phyloP scores from a whole-genome alignment of 1,140 invertebrate species.

The Pseudomyrmex gracilis region DNA sequence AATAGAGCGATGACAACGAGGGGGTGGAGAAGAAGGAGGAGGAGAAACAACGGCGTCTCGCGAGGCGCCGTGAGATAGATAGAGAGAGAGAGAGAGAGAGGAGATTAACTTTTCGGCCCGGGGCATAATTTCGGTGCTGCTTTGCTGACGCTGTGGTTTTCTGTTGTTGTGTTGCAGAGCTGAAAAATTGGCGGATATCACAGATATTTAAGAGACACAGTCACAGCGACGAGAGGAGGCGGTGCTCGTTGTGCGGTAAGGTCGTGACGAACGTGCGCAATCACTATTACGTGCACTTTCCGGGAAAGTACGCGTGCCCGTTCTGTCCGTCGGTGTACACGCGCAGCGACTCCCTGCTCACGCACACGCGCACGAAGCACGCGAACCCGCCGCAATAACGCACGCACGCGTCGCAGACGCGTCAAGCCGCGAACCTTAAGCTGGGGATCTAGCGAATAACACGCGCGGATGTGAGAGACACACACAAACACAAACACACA shows the following conservation, averaged over 20 bases:
- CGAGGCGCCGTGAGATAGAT: conserved; percentile 4
- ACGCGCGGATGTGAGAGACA: not conserved
- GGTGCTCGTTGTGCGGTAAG: conserved; percentile 89
- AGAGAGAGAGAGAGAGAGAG: too few relatives aligned
- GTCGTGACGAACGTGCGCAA: conserved; percentile 89
- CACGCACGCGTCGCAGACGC: conserved; percentile 33
- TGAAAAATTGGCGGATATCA: conserved; percentile 89
- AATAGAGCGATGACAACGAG: conserved; percentile 66
- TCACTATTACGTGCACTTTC: conserved; percentile 90
- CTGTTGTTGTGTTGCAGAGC: conserved; percentile 87
- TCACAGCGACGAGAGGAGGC: conserved; percentile 87
- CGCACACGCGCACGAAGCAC: conserved; percentile 89
- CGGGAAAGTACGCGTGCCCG: conserved; percentile 88
- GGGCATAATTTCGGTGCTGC: conserved; percentile 72
- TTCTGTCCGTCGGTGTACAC: conserved; percentile 89
- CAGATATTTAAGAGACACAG: conserved; percentile 89
- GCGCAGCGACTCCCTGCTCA: conserved; percentile 88
- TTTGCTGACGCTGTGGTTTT: conserved; percentile 84
- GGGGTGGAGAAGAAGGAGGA: not conserved
- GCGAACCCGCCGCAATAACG: conserved; percentile 79
- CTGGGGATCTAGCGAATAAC: conserved; percentile 55
- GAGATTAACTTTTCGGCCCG: conserved; percentile 21
- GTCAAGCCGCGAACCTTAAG: conserved; percentile 40
- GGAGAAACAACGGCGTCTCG: not conserved
- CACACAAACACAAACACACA: too few relatives aligned